Evolutionary conservation across 23 tunicate species (phyloP).

Genomic region (Ascidia mentula): DNA sequence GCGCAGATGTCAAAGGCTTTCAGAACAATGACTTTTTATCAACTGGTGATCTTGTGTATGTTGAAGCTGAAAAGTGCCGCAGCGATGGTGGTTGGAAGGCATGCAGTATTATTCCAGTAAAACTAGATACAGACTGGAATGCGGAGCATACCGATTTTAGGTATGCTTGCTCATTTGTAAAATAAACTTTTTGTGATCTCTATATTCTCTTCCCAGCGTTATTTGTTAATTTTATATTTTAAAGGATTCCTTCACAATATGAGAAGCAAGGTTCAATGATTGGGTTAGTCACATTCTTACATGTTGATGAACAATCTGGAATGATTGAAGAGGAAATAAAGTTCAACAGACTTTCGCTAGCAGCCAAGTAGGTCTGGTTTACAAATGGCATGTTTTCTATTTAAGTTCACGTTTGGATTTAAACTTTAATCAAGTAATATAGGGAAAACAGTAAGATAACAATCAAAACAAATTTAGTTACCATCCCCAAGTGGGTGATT

Average conservation of each 20-base stretch:
- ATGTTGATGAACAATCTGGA: slow-evolving; percentile 18
- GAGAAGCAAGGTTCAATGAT: slow-evolving; percentile 43
- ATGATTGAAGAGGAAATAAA: slow-evolving; percentile 33
- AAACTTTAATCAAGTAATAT: no score
- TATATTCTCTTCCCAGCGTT: not conserved
- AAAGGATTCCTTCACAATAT: slow-evolving; percentile 33
- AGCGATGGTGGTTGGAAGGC: slow-evolving; percentile 79
- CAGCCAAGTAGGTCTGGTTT: not conserved
- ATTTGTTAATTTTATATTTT: not conserved
- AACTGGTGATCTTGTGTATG: slow-evolving; percentile 56
- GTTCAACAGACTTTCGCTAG: not conserved
- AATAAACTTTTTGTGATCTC: not conserved
- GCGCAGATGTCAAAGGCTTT: slow-evolving; percentile 42
- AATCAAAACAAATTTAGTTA: no score
- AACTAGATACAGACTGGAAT: slow-evolving; percentile 30
- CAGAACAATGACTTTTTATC: slow-evolving; percentile 27
- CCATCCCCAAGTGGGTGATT: slow-evolving; percentile 57
- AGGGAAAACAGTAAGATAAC: no score
- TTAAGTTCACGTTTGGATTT: not conserved
- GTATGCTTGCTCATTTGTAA: not conserved
- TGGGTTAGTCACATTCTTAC: slow-evolving; percentile 28
- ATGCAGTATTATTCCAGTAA: not conserved
- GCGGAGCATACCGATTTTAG: slow-evolving; percentile 25
- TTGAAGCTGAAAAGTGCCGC: slow-evolving; percentile 24
- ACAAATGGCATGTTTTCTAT: no score